These are phyloP conservation scores for Trachops cirrhosus DNA, from an alignment of 2,797 vertebrate genomes.

Conservation along the genomic window DNA sequence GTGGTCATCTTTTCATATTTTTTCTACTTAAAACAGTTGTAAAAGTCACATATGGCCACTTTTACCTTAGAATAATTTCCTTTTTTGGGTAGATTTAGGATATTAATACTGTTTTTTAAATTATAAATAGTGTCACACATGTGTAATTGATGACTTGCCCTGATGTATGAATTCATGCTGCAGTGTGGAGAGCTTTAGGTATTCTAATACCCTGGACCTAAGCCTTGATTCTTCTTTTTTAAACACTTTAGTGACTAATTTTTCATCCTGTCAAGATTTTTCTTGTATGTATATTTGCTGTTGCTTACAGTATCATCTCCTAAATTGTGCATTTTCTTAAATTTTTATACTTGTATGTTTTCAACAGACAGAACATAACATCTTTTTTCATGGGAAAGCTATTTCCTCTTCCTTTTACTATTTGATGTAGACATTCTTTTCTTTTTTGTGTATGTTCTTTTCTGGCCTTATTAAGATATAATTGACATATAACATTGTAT, in stretches of 20 bases:
- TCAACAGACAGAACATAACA: not conserved
- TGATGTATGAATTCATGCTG: not conserved
- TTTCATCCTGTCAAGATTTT: not conserved
- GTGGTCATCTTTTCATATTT: not conserved
- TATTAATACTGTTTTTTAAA: not conserved
- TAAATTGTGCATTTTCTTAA: not conserved
- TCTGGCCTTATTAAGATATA: not conserved
- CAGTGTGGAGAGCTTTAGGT: not conserved
- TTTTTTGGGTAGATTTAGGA: slow-evolving; percentile 2
- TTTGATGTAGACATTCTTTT: not conserved
- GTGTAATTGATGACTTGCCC: not conserved
- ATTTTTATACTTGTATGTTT: not conserved
- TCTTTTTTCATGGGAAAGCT: not conserved
- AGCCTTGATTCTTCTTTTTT: slow-evolving; percentile 6
- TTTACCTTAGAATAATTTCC: slow-evolving; percentile 13
- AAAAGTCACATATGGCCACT: not conserved
- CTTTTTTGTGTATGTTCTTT: not conserved
- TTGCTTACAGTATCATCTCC: not conserved
- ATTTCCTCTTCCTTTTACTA: not conserved
- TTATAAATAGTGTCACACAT: not conserved
- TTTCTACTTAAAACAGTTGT: slow-evolving; percentile 22
- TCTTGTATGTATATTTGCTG: not conserved
- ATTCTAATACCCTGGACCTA: not conserved
- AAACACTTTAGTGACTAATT: not conserved
- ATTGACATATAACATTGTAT: not conserved